These are phyloP conservation scores for Lepidurus packardi DNA, from an alignment of 1,140 invertebrate species.

Conservation along the genomic window DNA sequence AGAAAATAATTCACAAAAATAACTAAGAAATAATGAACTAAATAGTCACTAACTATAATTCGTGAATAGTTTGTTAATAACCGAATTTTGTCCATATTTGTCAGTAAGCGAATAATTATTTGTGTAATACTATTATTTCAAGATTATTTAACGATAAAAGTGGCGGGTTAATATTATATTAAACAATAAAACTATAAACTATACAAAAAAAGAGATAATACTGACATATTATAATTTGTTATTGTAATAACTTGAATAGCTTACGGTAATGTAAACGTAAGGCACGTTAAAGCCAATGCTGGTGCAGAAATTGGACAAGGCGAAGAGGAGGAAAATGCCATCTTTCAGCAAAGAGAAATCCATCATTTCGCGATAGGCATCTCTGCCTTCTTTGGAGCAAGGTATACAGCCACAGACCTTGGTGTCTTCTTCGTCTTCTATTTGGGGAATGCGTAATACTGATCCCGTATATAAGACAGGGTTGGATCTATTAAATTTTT, in stretches of 20 bases:
- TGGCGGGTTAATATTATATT: slow-evolving; percentile 14
- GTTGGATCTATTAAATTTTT: slow-evolving; percentile 36
- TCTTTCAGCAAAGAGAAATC: slow-evolving; percentile 76
- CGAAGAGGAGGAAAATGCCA: slow-evolving; percentile 82
- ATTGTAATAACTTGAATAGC: slow-evolving; percentile 37
- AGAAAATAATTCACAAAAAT: no score
- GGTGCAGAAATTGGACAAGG: slow-evolving; percentile 88
- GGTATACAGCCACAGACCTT: slow-evolving; percentile 42
- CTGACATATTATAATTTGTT: background rate
- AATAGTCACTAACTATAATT: no score
- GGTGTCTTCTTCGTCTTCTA: slow-evolving; percentile 29
- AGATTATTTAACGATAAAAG: slow-evolving; percentile 23
- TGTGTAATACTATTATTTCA: slow-evolving; percentile 27
- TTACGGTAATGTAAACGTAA: slow-evolving; percentile 71
- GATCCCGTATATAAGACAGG: slow-evolving; percentile 36
- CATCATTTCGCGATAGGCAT: slow-evolving; percentile 73
- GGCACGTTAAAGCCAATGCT: slow-evolving; percentile 95
- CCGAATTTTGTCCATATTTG: no score
- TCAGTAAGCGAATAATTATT: background rate
- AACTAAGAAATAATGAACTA: no score
- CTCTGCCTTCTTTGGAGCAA: slow-evolving; percentile 48
- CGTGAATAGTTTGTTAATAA: no score
- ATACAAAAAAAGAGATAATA: background rate
- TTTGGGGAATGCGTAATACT: slow-evolving; percentile 37
- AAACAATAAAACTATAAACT: background rate